Base-by-base conservation (phyloP, 2,113 vertebrate genomes). In the Saccopteryx leptura region DNA sequence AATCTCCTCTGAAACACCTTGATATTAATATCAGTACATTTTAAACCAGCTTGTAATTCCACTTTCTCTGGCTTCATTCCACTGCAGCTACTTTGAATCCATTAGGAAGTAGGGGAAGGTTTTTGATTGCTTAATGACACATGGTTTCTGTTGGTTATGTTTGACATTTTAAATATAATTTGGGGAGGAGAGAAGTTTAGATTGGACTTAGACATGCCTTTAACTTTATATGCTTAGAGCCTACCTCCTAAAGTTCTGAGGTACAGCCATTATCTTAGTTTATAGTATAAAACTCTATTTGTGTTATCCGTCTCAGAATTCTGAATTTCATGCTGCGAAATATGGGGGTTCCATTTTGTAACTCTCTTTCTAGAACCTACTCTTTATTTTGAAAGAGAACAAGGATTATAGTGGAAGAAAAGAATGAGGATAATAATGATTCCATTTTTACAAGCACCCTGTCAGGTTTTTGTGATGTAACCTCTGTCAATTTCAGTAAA, bases 381-480 rank as follows among this genome's bases (percentile, higher is more conserved):
- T 97, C 97, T 98, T 95, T 98, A 94, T 96, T 98, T 97, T 98
- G 96, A 98, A 98, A 98, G 95, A 96, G 97, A 97, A 96, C 95
- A 96, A 96, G 97, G 97, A 78, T 96, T 94, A 85, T 71, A 97
- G 96, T 63, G 91, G 88, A 98, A 97, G 96, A 97, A 98, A 97
- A 97, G 97, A 95, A 97, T 95, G 97, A 94, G 61, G 97, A 97
- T 96, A 97, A 98, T 98, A 98, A 97, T 98, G 96, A 92, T 87
- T 96, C 97, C 95, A 90, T 97, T 98, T 97, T 97, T 90, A 96
- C 95, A 97, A 97, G 95, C 97, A 93, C 97, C 97, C 97, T 97
- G 96, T 95, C 93, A 97, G 91, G 97, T 92, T 96, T 97, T 95
- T 98, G 95, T 97, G 96, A 96, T 96, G 95, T 96, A 97, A 95